Evolutionary conservation across 1,140 invertebrate species (phyloP), one percentile per base, ranked within the genome.

Genomic region (Drosophila nannoptera): DNA sequence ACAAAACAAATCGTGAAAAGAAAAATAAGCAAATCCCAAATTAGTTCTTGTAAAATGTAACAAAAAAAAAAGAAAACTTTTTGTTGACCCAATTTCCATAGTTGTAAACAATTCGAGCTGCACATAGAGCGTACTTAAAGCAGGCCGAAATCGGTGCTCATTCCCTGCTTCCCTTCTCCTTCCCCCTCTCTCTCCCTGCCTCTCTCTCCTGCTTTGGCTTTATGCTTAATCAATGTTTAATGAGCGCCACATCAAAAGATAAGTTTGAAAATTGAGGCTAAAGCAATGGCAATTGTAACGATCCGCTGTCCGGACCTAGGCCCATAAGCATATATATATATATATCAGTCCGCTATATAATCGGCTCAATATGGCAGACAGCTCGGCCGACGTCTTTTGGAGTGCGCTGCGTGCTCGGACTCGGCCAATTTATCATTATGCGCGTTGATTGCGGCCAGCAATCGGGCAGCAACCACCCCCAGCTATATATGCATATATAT

Each of bases 11-110:
- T 22, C 22, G 22, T 22, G 5, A 22, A n/a, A 22, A 22, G 22
- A 22, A 40, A 40, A 1, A 43, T 14, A 43, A 14, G 29, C 35
- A 33, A 76, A 56, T 22, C 22, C 9, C 45, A 50, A 35, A 60
- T 45, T 38, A 61, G 59, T 48, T 38, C 14, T 43, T 14, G 5
- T 14, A 12, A 60, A 60, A 54, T 68, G 48, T 78, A 72, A 65
- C 38, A 56, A 45, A 50, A 62, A 65, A 12, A 72, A 65, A 33
- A 56, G 40, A 50, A 62, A 65, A 12, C 6, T 33, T 45, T 72
- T 55, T 69, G 7, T 52, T 82, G 78, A 71, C 78, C 78, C 38
- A 70, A 58, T 59, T 83, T 16, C 29, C 4, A 33, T 14, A 64
- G n/a, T 14, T 62, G 62, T 81, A 81, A 83, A 78, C 78, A 81